Evolutionary conservation across 2,888 invertebrate species (phyloP).

Genomic region (Octodonta nipae): DNA sequence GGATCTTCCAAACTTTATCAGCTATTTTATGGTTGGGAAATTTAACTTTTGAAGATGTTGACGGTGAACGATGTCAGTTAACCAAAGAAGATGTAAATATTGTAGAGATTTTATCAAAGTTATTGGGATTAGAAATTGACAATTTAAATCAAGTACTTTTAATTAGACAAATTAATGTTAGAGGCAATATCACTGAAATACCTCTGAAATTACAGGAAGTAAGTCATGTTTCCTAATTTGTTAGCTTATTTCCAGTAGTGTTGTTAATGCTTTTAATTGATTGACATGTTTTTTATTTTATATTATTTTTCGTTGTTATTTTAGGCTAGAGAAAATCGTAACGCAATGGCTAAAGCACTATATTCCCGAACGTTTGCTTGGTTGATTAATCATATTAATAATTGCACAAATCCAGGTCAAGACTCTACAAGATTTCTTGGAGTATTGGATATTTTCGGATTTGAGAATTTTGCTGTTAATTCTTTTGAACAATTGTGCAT

Average conservation of each 20-base stretch:
- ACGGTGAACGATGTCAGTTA: slow-evolving; percentile 72
- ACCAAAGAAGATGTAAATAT: slow-evolving; percentile 58
- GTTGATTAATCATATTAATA: slow-evolving; percentile 85
- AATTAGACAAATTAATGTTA: slow-evolving; percentile 62
- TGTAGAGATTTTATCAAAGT: slow-evolving; percentile 54
- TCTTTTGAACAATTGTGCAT: slow-evolving; percentile 88
- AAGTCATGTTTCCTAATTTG: slow-evolving; percentile 15
- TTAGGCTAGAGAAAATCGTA: slow-evolving; percentile 76
- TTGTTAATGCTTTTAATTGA: background rate
- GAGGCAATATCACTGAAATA: slow-evolving; percentile 86
- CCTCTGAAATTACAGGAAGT: slow-evolving; percentile 77
- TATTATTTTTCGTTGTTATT: slow-evolving; percentile 15
- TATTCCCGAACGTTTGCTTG: slow-evolving; percentile 84
- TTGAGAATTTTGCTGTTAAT: slow-evolving; percentile 83
- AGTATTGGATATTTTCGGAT: slow-evolving; percentile 85
- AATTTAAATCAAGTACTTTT: slow-evolving; percentile 65
- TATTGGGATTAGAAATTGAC: slow-evolving; percentile 62
- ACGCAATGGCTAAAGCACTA: slow-evolving; percentile 85
- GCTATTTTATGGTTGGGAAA: slow-evolving; percentile 87
- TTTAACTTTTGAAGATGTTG: slow-evolving; percentile 72
- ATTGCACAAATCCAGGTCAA: slow-evolving; percentile 77
- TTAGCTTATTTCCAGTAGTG: too few relatives aligned
- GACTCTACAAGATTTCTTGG: slow-evolving; percentile 68
- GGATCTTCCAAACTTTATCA: slow-evolving; percentile 75
- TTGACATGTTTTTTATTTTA: slow-evolving; percentile 1